Evolutionary conservation across 2,888 invertebrate species (phyloP), one percentile per base, ranked within the genome.

Genomic region (Folsomia manolachei): DNA sequence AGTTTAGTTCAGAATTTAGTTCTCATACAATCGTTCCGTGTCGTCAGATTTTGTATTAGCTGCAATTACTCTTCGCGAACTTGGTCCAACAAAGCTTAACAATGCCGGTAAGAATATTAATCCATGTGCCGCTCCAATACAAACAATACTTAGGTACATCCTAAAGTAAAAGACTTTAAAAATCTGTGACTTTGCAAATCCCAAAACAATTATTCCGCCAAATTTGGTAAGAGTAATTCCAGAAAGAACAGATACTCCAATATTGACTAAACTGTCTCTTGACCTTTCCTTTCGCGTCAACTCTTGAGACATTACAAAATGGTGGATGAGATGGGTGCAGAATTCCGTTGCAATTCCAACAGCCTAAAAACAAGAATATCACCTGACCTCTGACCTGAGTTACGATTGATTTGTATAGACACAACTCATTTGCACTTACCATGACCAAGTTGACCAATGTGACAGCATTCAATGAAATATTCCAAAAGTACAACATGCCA

Each of bases 261-360:
- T 97, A 82, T 91, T 90, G n/a, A 91, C 88, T 51, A 99, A 87
- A 2, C 96, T 90, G 82, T 93, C 92, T 0, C 91, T 88, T 0
- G 96, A 93, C 80, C 97, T 87, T 72, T 88, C 88, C 39, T 91
- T 88, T 78, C 93, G 87, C 60, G 89, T 88, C 69, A 87, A 87
- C 81, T 90, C 88, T 70, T 91, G 88, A 67, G 94, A 94, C 69
- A 91, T 87, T 0, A 92, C 89, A 86, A 97, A 99, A 74, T 93
- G 92, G 84, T 97, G 93, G 75, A 95, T 95, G 80, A 98, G 87
- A 86, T 99, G 98, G 75, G 97, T 96, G 85, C 97, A 97, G 86
- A 99, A 99, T 86, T 99, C 99, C 51, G 99, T 98, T 18, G 97
- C 92, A 78, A 99, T 98, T 69, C 98, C 99, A 80, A 98, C 93